Conservation (phyloP, 2,888 invertebrate genomes). For the Phrixothrix hirtus region DNA sequence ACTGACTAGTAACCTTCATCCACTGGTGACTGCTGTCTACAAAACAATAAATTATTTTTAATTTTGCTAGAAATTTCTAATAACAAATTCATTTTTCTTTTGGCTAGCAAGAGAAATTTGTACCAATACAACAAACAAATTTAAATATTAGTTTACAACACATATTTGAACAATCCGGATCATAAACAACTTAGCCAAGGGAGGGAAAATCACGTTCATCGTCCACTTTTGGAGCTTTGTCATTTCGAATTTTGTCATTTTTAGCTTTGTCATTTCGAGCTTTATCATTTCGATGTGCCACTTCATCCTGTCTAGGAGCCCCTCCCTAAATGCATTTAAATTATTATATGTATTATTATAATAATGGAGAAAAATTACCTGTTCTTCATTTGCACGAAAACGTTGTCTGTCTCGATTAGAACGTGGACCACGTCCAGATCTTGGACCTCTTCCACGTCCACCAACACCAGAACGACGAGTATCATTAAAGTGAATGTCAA, state of each 20-base stretch:
- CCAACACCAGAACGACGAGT: constrained; percentile 72
- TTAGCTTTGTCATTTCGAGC: constrained; percentile 94
- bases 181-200: constrained; percentile 67
- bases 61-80: constrained; percentile 37
- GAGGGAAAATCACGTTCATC: constrained; percentile 96
- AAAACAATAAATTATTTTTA: constrained; percentile 43
- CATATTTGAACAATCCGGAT: constrained; percentile 29
- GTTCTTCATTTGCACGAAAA: constrained; percentile 51
- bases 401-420: constrained; percentile 36
- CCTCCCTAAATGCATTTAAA: too few species aligned
- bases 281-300: constrained; percentile 39
- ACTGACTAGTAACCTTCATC: constrained; percentile 54
- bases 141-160: constrained; percentile 37
- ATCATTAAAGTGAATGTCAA: constrained; percentile 87
- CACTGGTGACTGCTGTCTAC: constrained; percentile 47
- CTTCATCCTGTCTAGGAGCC: constrained; percentile 6
- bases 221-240: constrained; percentile 82
- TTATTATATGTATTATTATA: too few species aligned
- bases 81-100: constrained; percentile 35
- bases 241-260: constrained; percentile 63
- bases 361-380: too few species aligned
- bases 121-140: constrained; percentile 50
- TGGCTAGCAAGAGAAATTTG: constrained; percentile 48
- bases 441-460: constrained; percentile 64
- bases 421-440: constrained; percentile 53